Evolutionary conservation across 2,797 vertebrate genomes (phyloP).

Genomic region (Halcyon leucocephala): DNA sequence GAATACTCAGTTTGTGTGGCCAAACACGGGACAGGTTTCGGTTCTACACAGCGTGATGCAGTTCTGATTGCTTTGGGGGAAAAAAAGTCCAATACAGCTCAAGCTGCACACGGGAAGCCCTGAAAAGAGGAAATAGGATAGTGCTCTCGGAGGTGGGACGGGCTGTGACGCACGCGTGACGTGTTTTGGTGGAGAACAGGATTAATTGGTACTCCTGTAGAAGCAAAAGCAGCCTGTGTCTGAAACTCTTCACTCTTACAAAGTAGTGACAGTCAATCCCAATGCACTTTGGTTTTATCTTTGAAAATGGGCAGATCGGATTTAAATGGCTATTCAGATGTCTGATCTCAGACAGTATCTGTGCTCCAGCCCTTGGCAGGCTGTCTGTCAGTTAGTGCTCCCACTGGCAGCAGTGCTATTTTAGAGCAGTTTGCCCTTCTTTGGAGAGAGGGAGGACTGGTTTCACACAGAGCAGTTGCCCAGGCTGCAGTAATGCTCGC

Average conservation of each 20-base stretch:
- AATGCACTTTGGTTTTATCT: background rate
- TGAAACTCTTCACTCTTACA: background rate
- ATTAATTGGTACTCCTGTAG: background rate
- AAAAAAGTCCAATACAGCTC: fast-evolving
- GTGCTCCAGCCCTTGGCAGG: background rate
- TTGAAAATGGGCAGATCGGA: background rate
- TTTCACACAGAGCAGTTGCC: background rate
- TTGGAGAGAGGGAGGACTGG: background rate
- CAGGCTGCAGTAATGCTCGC: background rate
- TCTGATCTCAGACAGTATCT: background rate
- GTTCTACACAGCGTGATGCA: background rate
- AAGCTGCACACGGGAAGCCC: background rate
- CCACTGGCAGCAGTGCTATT: background rate
- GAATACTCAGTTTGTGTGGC: background rate
- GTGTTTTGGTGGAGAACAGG: background rate
- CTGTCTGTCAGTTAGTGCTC: background rate
- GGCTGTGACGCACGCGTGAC: background rate
- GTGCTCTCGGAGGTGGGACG: background rate
- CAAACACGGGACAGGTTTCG: background rate
- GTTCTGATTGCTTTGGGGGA: background rate
- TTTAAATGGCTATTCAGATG: background rate
- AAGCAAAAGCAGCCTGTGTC: background rate
- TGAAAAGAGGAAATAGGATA: conserved; percentile 16
- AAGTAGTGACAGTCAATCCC: background rate
- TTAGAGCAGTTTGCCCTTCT: background rate